Percentiles rank a stretch among this genome's conserved stretches.
phyloP scores from a whole-genome alignment of 2,888 invertebrate genomes.

The Gymnosoma rotundatum region DNA sequence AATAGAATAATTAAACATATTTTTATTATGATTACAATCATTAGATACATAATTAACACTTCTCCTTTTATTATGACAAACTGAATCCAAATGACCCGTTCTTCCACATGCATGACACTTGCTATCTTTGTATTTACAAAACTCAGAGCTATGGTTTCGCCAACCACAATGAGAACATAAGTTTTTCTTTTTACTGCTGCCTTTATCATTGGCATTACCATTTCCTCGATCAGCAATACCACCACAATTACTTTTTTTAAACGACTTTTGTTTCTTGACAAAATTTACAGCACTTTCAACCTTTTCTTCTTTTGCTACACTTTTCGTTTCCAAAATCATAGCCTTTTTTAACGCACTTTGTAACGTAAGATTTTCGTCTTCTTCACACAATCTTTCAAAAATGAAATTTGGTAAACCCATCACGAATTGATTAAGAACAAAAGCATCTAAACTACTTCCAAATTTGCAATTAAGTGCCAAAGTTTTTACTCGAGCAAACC shows the following conservation, averaged over 20 bases:
- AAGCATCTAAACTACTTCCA: slow-evolving; percentile 27
- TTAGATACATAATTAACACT: slow-evolving; percentile 63
- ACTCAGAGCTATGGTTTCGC: slow-evolving; percentile 46
- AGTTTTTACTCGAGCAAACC: slow-evolving; percentile 45
- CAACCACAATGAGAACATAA: slow-evolving; percentile 61
- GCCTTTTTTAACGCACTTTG: too few species aligned
- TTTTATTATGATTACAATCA: slow-evolving; percentile 33
- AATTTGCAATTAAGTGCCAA: slow-evolving; percentile 52
- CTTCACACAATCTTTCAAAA: slow-evolving; percentile 43
- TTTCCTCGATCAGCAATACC: slow-evolving; percentile 1
- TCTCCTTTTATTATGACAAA: slow-evolving; percentile 52
- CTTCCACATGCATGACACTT: slow-evolving; percentile 55
- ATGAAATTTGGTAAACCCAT: slow-evolving; percentile 34
- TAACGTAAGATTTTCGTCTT: slow-evolving; percentile 47
- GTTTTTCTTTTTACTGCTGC: neutral
- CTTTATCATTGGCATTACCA: slow-evolving; percentile 1
- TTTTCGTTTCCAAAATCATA: slow-evolving; percentile 41
- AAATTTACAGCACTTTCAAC: slow-evolving; percentile 11
- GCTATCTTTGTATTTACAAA: slow-evolving; percentile 57
- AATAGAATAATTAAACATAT: slow-evolving; percentile 39
- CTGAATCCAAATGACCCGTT: slow-evolving; percentile 52
- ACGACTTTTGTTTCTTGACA: slow-evolving; percentile 22
- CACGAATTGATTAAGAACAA: slow-evolving; percentile 45
- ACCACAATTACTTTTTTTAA: too few species aligned
- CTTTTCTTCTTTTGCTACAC: neutral